Evolutionary conservation across 2,888 invertebrate genomes (phyloP).

Genomic region (Diaprepes abbreviatus): DNA sequence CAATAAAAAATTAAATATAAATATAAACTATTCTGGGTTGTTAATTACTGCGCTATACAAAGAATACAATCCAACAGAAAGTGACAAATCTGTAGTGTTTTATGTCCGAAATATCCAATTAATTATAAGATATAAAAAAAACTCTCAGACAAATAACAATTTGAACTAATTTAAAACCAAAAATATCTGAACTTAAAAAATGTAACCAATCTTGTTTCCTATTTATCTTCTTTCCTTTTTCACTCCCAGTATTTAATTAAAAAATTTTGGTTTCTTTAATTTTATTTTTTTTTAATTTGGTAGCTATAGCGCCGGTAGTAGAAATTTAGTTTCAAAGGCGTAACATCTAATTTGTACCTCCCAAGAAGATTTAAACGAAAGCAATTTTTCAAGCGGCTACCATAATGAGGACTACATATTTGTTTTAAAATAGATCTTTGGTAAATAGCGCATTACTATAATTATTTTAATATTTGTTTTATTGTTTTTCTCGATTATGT

Average conservation of each 20-base stretch:
- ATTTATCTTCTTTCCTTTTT: constrained; percentile 6
- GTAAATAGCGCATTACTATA: not conserved
- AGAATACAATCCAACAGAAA: no score
- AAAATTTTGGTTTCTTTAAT: no score
- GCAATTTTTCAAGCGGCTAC: constrained; percentile 54
- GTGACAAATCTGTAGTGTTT: no score
- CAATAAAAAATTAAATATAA: no score
- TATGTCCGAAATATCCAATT: no score
- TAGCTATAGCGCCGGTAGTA: constrained; percentile 30
- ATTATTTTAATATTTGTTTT: not conserved
- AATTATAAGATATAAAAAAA: no score
- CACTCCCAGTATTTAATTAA: not conserved
- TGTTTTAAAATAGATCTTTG: constrained; percentile 33
- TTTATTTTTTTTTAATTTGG: not conserved
- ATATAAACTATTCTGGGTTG: no score
- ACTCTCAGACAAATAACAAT: no score
- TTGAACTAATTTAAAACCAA: no score
- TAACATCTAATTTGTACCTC: constrained; percentile 56
- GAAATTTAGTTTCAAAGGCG: constrained; percentile 37
- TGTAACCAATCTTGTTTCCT: not conserved
- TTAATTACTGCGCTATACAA: no score
- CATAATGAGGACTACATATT: constrained; percentile 39
- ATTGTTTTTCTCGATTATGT: no score
- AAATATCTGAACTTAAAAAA: not conserved
- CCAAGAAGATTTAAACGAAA: constrained; percentile 55